phyloP scores from a whole-genome alignment of 2,797 vertebrate genomes.

The Syngnathus acus region DNA sequence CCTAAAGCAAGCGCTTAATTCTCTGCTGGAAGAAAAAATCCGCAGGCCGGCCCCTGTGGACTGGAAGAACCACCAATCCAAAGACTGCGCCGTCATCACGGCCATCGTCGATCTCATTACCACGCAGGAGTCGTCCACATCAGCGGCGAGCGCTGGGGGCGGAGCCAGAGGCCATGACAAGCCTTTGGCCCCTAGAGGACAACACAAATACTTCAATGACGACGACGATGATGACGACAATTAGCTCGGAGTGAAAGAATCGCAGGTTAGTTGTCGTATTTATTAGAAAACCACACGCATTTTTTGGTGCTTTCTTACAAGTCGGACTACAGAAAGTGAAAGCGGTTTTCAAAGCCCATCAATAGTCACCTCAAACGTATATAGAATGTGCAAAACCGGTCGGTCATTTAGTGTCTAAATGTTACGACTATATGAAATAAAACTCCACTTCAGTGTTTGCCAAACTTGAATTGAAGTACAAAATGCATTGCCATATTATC shows the following conservation, averaged over 20 bases:
- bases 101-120: slow-evolving; percentile 96
- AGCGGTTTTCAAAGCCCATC: not conserved
- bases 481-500: not conserved
- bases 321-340: not conserved
- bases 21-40: slow-evolving; percentile 88
- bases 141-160: slow-evolving; percentile 41
- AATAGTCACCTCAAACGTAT: not conserved
- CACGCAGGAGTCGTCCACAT: slow-evolving; percentile 81
- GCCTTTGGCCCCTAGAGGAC: slow-evolving; percentile 17
- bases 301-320: not conserved
- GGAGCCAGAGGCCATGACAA: not conserved
- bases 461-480: not conserved
- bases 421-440: not conserved
- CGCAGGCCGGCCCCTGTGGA: slow-evolving; percentile 85
- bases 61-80: slow-evolving; percentile 79
- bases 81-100: slow-evolving; percentile 89
- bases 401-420: not conserved
- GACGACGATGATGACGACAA: slow-evolving; percentile 43
- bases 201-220: slow-evolving; percentile 35
- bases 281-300: slow-evolving; percentile 5
- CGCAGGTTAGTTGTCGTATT: slow-evolving; percentile 21
- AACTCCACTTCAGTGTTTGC: not conserved
- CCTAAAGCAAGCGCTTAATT: slow-evolving; percentile 83
- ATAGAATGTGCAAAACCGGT: not conserved
- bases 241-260: not conserved